Base-by-base conservation (phyloP, 2,113 vertebrate genomes). In the Petroica traversi region DNA sequence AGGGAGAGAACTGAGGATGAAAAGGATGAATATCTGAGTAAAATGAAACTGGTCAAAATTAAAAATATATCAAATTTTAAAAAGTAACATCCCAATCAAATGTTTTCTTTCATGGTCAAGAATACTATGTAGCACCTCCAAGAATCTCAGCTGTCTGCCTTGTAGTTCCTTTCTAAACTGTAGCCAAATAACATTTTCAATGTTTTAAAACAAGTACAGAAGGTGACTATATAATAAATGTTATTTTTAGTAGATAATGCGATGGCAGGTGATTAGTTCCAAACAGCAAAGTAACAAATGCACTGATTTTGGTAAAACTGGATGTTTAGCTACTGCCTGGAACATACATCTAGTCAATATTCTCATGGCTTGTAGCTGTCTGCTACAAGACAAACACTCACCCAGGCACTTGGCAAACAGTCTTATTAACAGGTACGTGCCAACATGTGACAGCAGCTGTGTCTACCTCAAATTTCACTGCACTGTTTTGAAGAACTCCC, bases 341-440 rank as follows among this genome's bases (percentile, higher is more conserved):
- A 90, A 28, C 8, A 34, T 19, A 7, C 4, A 69, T 34, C 48
- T 51, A 73, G 52, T 26, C 48, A 63, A 4, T 57, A 46, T 49
- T 83, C 71, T 43, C 19, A 28, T 5, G 16, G 5, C 5, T 10
- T 34, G 23, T 46, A 85, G 40, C 29, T 66, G 59, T 33, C 46
- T 41, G 13, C 34, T 14, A 14, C 18, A 45, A 83, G 23, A 51
- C 18, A 61, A 77, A 80, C 68, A 25, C 4, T 85, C 48, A 66
- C 38, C 29, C 8, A 54, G 41, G 29, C 22, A 51, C 14, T 6
- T 33, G 51, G 19, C 22, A 31, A 64, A 26, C 25, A 38, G 45
- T 29, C 71, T 31, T 22, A 59, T 19, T 13, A 43, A 49, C 2
- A 34, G 41, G 38, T 25, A 66, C 0, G 0, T 7, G 59, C n/a